Base-by-base conservation (phyloP, 2,797 vertebrate species). In the Ciconia nigra region DNA sequence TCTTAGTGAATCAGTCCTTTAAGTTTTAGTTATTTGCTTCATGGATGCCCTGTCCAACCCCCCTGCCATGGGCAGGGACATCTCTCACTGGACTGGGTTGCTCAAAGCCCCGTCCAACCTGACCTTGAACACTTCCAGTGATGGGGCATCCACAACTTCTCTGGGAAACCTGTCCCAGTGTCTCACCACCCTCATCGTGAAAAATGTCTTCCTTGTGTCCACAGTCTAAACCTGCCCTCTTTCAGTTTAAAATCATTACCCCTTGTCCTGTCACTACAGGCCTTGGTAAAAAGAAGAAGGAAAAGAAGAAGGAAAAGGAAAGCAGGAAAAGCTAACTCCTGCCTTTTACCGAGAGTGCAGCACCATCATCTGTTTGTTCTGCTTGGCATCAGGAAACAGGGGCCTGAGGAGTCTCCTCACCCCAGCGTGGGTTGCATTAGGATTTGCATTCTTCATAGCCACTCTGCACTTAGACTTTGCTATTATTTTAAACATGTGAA, bases 101-200 rank as follows among this genome's bases (percentile, higher is more conserved):
- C 21, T 47, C 41, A 33, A 69, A 90, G 21, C 5, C 20, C 10
- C 6, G 5, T 47, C 15, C 25, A 78, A 4, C 13, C 33, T 49
- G 22, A 10, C 12, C n/a, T 69, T 57, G 76, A n/a, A 26, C 19
- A 11, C 22, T 72, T 39, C 10, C 14, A 77, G 6, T 7, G 21
- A 61, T 10, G 35, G 28, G 13, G 3, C 15, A 83, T 2, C 25
- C 25, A n/a, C 21, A 39, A 1, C 10, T 51, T 42, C 35, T 33
- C 18, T 71, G 71, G 10, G 19, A 25, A 79, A 22, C 12, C 9
- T 35, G 13, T n/a, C 8, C 20, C 24, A 39, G 19, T 14, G 42
- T 7, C 33, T 81, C 55, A 86, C 4, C 6, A 57, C 3, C 1
- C 2, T 83, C 5, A 12, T 0, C 4, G 8, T 10, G 47, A 72